These are phyloP conservation scores for Illadopsis cleaveri DNA, from an alignment of 2,113 vertebrate species.

Conservation along the genomic window DNA sequence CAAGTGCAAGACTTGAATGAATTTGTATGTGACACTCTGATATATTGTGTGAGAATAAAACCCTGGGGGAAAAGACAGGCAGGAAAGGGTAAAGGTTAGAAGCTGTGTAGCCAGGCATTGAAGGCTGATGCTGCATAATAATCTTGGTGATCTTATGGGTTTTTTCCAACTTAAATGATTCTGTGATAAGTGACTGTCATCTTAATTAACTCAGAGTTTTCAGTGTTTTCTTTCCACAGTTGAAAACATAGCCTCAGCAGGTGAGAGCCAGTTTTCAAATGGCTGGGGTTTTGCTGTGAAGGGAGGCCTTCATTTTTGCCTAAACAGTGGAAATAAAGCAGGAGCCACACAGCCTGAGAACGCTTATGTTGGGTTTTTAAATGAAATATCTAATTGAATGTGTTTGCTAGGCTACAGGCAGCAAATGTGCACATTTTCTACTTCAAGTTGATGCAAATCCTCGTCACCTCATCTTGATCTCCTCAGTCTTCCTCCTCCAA, in stretches of 20 bases:
- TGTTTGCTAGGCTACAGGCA: neutral
- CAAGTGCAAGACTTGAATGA: neutral
- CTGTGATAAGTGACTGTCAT: neutral
- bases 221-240: neutral
- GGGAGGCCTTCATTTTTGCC: neutral
- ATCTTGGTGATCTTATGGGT: neutral
- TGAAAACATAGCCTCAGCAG: neutral
- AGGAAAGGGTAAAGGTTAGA: neutral
- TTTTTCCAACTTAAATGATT: neutral
- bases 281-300: neutral
- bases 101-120: neutral
- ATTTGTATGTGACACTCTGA: neutral
- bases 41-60: neutral
- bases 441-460: conserved; percentile 3
- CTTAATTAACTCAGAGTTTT: neutral
- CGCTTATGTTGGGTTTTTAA: neutral
- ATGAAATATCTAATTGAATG: neutral
- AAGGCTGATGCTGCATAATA: neutral
- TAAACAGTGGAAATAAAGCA: neutral
- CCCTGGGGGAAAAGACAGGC: neutral
- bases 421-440: neutral
- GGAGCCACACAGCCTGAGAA: neutral
- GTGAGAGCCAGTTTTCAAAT: neutral
- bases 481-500: neutral
- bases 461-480: neutral